phyloP scores from a whole-genome alignment of 2,113 vertebrate species.

The Istiophorus platypterus region DNA sequence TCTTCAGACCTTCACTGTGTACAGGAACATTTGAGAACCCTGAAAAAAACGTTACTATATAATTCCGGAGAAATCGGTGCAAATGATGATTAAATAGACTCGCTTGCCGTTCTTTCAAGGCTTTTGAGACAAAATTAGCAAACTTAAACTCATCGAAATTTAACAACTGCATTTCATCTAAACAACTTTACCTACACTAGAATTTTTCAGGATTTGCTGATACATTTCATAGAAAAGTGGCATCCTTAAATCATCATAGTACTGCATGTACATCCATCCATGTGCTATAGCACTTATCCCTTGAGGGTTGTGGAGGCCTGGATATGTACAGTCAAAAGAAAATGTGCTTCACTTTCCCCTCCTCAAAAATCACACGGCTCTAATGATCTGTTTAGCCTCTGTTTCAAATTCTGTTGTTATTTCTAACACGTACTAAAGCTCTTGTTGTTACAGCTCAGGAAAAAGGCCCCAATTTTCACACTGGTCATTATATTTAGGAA shows the following conservation, averaged over 20 bases:
- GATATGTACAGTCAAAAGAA: not conserved
- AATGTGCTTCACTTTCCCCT: not conserved
- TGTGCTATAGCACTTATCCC: too few relatives aligned
- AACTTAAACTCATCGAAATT: not conserved
- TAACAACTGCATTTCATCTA: not conserved
- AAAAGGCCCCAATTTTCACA: not conserved
- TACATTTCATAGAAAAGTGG: not conserved
- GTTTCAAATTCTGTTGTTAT: slow-evolving; percentile 1
- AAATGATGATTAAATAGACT: not conserved
- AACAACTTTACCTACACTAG: not conserved
- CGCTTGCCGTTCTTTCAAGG: not conserved
- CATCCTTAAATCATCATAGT: not conserved
- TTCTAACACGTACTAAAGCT: not conserved
- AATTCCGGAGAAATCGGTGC: not conserved
- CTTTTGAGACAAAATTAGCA: not conserved
- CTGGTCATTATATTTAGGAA: not conserved
- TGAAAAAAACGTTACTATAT: not conserved
- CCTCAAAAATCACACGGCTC: not conserved
- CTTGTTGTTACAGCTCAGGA: not conserved
- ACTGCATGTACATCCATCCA: not conserved
- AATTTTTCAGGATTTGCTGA: not conserved
- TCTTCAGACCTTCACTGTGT: not conserved
- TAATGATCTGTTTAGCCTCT: not conserved
- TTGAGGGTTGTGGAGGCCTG: too few relatives aligned
- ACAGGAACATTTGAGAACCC: too few relatives aligned